A percentile compares a stretch with the other conserved stretches of the same genome.
phyloP scores from a whole-genome alignment of 2,888 invertebrate genomes.

The Eupithecia pulchellata region DNA sequence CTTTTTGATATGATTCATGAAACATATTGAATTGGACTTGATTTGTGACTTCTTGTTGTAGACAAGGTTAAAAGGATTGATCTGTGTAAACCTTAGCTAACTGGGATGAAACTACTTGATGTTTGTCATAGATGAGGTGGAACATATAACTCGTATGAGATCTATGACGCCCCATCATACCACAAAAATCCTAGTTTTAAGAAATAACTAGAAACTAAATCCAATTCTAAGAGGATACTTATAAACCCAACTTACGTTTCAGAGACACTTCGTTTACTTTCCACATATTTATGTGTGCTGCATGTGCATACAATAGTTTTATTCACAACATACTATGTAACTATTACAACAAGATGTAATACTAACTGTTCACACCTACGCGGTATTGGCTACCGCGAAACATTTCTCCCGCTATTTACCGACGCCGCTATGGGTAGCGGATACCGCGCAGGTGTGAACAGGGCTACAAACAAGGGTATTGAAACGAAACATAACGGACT shows the following conservation, averaged over 20 bases:
- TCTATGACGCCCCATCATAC: too few species aligned
- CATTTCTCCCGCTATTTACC: not conserved
- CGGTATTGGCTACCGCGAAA: not conserved
- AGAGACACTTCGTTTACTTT: constrained; percentile 80
- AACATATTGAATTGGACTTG: too few species aligned
- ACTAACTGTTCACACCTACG: not conserved
- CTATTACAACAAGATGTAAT: not conserved
- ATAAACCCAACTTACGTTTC: constrained; percentile 76
- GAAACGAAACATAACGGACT: not conserved
- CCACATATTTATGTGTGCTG: constrained; percentile 80
- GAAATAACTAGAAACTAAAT: not conserved
- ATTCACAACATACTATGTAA: not conserved
- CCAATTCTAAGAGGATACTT: not conserved
- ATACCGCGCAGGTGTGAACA: not conserved
- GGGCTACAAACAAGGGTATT: not conserved
- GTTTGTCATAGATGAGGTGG: not conserved
- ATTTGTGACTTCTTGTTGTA: too few species aligned
- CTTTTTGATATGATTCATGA: not conserved
- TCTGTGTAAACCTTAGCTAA: too few species aligned
- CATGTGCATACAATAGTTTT: constrained; percentile 51
- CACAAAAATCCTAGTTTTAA: too few species aligned
- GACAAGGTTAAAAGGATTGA: too few species aligned
- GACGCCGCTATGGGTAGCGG: not conserved
- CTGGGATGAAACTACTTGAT: not conserved
- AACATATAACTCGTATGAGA: too few species aligned